These are phyloP conservation scores for Sarcophaga caerulescens DNA, from an alignment of 2,888 invertebrate genomes.

Conservation along the genomic window DNA sequence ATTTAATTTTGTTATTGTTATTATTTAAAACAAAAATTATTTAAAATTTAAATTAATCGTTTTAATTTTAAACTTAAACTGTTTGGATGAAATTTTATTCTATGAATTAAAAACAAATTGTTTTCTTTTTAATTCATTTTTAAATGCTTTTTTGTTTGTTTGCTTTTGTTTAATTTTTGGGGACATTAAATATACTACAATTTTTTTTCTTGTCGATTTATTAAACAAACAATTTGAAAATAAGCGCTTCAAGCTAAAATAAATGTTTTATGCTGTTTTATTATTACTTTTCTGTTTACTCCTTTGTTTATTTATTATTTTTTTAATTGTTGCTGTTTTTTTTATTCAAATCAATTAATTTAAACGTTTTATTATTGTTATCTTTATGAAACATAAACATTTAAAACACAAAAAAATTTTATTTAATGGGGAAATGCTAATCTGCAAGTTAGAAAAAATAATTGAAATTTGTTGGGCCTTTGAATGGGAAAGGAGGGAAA, in stretches of 20 bases:
- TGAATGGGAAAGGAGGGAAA: too few relatives aligned
- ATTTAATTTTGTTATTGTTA: conserved; percentile 46
- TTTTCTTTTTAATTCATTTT: too few relatives aligned
- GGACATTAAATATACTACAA: conserved; percentile 22
- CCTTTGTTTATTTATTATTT: neutral
- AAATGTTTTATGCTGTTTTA: neutral
- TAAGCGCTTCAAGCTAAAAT: conserved; percentile 52
- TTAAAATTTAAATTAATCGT: conserved; percentile 59
- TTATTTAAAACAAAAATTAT: conserved; percentile 52
- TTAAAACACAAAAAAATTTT: conserved; percentile 5
- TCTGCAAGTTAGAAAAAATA: too few relatives aligned
- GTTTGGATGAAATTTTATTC: neutral
- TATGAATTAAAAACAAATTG: too few relatives aligned
- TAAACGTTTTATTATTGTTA: too few relatives aligned
- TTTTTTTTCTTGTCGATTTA: conserved; percentile 8
- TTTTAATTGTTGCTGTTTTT: neutral
- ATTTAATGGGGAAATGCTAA: neutral
- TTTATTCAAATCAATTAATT: neutral
- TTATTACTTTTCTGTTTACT: neutral
- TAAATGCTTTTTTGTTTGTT: too few relatives aligned
- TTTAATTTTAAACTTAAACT: conserved; percentile 47
- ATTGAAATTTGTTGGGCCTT: too few relatives aligned
- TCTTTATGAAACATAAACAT: conserved; percentile 78
- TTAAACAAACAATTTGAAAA: conserved; percentile 3
- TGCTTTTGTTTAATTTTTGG: too few relatives aligned